These are phyloP conservation scores for Petromus typicus DNA, from an alignment of 2,113 vertebrate genomes.

Conservation along the genomic window DNA sequence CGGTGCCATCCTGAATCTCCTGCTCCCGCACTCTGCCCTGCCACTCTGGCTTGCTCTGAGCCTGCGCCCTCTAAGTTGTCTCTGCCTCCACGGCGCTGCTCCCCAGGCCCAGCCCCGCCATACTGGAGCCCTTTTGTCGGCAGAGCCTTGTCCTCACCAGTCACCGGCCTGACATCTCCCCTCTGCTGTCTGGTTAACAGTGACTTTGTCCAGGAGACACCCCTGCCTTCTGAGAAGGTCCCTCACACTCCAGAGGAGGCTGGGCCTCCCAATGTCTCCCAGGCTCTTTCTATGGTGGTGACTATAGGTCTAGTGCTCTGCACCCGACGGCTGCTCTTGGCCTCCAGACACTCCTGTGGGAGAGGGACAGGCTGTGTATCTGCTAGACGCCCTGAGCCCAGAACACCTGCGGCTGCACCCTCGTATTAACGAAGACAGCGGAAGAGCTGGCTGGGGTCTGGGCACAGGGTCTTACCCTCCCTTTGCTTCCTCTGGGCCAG, in stretches of 20 bases:
- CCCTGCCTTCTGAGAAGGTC: background rate
- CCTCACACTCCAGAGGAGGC: background rate
- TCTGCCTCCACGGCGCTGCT: too few species aligned
- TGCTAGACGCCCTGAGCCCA: background rate
- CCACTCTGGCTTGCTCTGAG: too few species aligned
- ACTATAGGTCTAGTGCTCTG: fast-evolving
- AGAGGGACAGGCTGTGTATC: background rate
- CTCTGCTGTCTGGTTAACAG: background rate
- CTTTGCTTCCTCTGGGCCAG: background rate
- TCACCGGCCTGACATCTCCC: fast-evolving
- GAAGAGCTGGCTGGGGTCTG: too few species aligned
- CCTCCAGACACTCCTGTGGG: background rate
- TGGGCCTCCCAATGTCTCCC: background rate
- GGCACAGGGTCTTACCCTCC: background rate
- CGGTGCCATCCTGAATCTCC: background rate
- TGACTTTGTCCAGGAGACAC: background rate
- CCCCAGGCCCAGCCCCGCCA: too few species aligned
- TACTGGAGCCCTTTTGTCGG: background rate
- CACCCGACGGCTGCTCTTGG: background rate
- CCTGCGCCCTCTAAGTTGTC: background rate
- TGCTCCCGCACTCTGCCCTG: background rate
- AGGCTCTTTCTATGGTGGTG: fast-evolving
- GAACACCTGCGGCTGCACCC: fast-evolving
- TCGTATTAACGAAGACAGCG: fast-evolving
- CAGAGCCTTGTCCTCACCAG: fast-evolving